These are phyloP conservation scores for Zosterops pallidus DNA, from an alignment of 2,113 vertebrate genomes.

Conservation along the genomic window DNA sequence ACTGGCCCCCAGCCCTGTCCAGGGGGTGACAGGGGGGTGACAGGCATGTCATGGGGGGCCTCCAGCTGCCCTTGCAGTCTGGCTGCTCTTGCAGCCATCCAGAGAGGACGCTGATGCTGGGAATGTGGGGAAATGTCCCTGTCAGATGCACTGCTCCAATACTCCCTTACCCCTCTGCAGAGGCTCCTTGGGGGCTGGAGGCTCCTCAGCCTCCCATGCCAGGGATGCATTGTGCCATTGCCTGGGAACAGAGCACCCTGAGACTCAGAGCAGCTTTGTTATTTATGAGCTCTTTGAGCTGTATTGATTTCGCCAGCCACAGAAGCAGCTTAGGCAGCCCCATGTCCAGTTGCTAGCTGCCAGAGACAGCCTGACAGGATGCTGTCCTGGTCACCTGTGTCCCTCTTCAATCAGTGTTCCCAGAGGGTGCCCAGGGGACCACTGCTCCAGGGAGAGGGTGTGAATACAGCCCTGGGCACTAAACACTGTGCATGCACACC, in stretches of 20 bases:
- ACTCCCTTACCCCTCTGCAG: neutral
- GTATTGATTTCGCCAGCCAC: neutral
- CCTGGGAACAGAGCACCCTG: neutral
- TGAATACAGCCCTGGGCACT: neutral
- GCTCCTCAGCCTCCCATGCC: fast-evolving
- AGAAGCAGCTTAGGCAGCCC: neutral
- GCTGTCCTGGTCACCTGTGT: neutral
- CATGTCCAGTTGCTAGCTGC: fast-evolving
- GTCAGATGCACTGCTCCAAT: fast-evolving
- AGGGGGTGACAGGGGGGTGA: fast-evolving
- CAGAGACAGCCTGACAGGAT: neutral
- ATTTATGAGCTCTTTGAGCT: neutral
- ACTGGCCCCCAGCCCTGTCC: fast-evolving
- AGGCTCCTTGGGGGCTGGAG: neutral
- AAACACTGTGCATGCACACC: fast-evolving
- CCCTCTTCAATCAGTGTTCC: fast-evolving
- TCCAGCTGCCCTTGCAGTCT: fast-evolving
- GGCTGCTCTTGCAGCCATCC: neutral
- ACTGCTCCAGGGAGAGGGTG: fast-evolving
- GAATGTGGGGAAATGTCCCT: neutral
- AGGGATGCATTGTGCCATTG: fast-evolving
- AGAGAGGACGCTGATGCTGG: neutral
- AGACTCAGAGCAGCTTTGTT: neutral
- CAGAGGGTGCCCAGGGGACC: fast-evolving
- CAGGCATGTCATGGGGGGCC: fast-evolving